Percentiles rank a stretch among this genome's conserved stretches.
Evolutionary conservation across 2,888 invertebrate species (phyloP).

Genomic region (Scelioninae gen. 1): DNA sequence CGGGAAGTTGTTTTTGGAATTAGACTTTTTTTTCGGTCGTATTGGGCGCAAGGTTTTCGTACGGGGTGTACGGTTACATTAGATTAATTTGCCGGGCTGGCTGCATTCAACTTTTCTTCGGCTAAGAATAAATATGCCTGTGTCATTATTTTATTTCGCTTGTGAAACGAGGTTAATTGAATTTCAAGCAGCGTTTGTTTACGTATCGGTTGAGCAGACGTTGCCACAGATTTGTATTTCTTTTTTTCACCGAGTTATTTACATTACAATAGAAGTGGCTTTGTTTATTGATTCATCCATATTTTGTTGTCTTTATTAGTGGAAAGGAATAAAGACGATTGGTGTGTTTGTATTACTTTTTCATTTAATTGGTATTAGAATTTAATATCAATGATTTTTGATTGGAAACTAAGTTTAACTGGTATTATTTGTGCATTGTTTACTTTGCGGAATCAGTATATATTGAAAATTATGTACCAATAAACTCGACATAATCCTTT

Average conservation of each 20-base stretch:
- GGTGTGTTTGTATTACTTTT: too few species aligned
- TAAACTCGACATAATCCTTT: background rate
- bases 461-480: background rate
- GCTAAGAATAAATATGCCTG: constrained; percentile 30
- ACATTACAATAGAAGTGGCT: background rate
- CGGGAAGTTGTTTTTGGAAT: constrained; percentile 44
- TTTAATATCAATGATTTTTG: too few species aligned
- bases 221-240: constrained; percentile 8
- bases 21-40: constrained; percentile 38
- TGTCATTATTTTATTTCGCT: constrained; percentile 33
- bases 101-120: constrained; percentile 7
- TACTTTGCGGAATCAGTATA: too few species aligned
- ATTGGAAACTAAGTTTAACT: too few species aligned
- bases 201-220: constrained; percentile 17
- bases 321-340: too few species aligned
- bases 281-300: background rate
- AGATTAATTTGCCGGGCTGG: constrained; percentile 42
- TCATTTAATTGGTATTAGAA: too few species aligned
- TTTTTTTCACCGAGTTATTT: too few species aligned
- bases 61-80: constrained; percentile 32
- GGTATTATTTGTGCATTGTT: too few species aligned
- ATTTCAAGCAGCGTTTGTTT: constrained; percentile 32
- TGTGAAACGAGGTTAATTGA: constrained; percentile 39
- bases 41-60: constrained; percentile 28
- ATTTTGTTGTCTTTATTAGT: too few species aligned